Evolutionary conservation across 2,888 invertebrate genomes (phyloP).

Genomic region (Scelioninae gen. 2): DNA sequence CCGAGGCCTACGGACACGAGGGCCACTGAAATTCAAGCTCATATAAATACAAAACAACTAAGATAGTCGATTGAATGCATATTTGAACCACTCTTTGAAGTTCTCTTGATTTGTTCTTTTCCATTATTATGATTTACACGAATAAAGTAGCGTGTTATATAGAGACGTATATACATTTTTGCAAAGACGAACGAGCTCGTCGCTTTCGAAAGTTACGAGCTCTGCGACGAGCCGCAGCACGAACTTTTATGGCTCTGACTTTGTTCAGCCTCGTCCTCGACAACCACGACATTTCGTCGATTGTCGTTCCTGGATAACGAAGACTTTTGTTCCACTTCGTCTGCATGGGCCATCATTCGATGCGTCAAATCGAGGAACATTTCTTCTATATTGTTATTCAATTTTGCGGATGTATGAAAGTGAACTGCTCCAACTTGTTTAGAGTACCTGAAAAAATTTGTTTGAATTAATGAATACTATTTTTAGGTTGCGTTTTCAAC

Average conservation of each 20-base stretch:
- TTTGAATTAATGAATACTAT: too few relatives aligned
- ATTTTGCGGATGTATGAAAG: conserved; percentile 94
- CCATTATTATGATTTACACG: conserved; percentile 38
- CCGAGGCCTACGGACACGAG: neutral
- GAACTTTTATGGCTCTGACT: conserved; percentile 70
- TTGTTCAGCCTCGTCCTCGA: conserved; percentile 73
- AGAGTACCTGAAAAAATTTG: conserved; percentile 84
- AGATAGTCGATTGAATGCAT: conserved; percentile 21
- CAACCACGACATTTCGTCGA: conserved; percentile 75
- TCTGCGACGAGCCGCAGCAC: conserved; percentile 70
- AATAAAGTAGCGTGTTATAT: conserved; percentile 46
- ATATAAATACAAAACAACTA: conserved; percentile 45
- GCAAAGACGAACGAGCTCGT: neutral
- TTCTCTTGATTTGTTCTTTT: conserved; percentile 15
- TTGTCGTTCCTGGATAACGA: conserved; percentile 74
- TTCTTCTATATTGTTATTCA: conserved; percentile 93
- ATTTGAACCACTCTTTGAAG: conserved; percentile 1
- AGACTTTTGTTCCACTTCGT: conserved; percentile 69
- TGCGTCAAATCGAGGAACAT: conserved; percentile 90
- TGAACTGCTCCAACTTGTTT: conserved; percentile 93
- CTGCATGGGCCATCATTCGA: conserved; percentile 80
- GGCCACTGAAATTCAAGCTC: conserved; percentile 10
- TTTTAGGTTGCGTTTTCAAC: too few relatives aligned
- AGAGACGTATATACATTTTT: conserved; percentile 51
- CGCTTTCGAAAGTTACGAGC: conserved; percentile 56